Evolutionary conservation across 2,113 vertebrate genomes (phyloP).

Genomic region (Emydocephalus ijimae): DNA sequence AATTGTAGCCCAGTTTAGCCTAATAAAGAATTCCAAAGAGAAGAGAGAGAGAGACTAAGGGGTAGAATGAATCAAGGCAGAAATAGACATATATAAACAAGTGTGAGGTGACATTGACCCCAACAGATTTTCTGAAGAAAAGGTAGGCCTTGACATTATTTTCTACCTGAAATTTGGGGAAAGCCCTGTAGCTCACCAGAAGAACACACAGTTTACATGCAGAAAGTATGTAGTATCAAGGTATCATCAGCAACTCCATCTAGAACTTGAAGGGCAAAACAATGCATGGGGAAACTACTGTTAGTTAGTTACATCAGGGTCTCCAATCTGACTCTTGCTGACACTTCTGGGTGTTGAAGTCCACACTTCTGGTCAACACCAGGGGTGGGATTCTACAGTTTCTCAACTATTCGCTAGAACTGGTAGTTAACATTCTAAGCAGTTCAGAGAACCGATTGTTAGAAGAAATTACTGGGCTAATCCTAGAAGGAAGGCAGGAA

Average conservation of each 20-base stretch:
- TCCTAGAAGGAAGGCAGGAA: no score
- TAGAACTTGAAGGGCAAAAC: not conserved
- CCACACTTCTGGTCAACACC: not conserved
- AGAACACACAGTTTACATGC: not conserved
- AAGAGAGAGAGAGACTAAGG: not conserved
- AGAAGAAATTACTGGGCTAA: no score
- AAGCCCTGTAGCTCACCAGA: not conserved
- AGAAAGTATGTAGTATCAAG: not conserved
- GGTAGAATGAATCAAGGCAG: not conserved
- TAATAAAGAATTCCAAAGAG: not conserved
- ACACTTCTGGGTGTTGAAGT: not conserved
- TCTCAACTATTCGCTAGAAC: no score
- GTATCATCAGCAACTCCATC: not conserved
- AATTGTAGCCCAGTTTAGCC: not conserved
- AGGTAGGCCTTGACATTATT: not conserved
- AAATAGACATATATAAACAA: not conserved
- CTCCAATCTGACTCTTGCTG: not conserved
- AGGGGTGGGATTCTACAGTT: no score
- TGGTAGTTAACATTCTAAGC: no score
- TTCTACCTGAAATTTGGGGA: not conserved
- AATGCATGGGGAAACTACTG: not conserved
- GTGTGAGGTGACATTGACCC: not conserved
- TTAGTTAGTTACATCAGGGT: not conserved
- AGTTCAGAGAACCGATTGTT: no score
- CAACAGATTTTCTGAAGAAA: not conserved